Percentiles rank a stretch among this genome's conserved stretches.
These are phyloP conservation scores for Triplophysa bombifrons DNA, from an alignment of 2,797 vertebrate genomes.

Conservation along the genomic window DNA sequence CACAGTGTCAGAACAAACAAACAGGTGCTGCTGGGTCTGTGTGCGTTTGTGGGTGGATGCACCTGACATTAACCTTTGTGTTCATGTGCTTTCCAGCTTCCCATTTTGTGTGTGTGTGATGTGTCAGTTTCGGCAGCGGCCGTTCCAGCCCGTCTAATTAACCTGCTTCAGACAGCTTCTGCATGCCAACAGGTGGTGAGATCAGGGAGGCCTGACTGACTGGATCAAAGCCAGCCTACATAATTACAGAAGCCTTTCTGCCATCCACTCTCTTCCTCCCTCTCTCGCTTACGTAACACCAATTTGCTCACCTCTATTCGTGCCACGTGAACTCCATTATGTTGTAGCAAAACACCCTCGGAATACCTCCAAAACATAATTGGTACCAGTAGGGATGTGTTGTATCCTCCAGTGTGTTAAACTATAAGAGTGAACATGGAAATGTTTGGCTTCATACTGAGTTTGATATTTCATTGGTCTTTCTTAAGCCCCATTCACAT, in stretches of 20 bases:
- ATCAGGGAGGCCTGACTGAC: constrained; percentile 64
- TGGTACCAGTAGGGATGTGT: constrained; percentile 42
- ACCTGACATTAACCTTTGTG: constrained; percentile 33
- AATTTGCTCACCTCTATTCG: constrained; percentile 53
- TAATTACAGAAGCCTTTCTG: constrained; percentile 71
- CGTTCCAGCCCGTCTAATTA: constrained; percentile 68
- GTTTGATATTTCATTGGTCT: constrained; percentile 73
- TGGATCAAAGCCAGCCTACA: constrained; percentile 78
- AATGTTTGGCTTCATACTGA: constrained; percentile 54
- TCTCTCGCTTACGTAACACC: constrained; percentile 63
- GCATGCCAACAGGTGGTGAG: constrained; percentile 73
- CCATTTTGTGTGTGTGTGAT: constrained; percentile 10
- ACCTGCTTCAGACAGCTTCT: constrained; percentile 64
- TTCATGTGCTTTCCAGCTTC: constrained; percentile 8
- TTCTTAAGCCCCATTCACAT: not conserved
- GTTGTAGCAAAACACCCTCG: constrained; percentile 25
- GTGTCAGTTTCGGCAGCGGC: constrained; percentile 50
- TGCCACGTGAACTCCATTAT: constrained; percentile 26
- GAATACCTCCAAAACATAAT: constrained; percentile 35
- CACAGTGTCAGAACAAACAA: constrained; percentile 22
- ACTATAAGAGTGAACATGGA: constrained; percentile 45
- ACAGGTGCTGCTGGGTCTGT: constrained; percentile 41
- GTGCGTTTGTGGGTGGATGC: constrained; percentile 35
- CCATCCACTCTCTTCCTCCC: constrained; percentile 26
- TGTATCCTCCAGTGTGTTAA: constrained; percentile 43